Evolutionary conservation across 2,888 invertebrate species (phyloP).

Genomic region (Aplocera efformata): DNA sequence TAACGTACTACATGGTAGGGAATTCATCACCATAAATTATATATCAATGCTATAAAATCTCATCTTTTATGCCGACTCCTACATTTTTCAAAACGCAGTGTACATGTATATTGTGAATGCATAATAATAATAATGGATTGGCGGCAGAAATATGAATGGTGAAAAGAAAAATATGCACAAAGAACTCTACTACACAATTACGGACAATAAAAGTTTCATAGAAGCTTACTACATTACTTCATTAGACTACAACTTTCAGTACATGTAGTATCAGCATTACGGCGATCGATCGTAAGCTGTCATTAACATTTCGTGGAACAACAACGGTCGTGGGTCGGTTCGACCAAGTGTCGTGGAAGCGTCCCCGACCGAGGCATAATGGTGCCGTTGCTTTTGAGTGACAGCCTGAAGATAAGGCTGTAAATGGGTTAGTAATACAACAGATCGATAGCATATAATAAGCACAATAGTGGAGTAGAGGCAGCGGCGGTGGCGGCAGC

Average conservation of each 20-base stretch:
- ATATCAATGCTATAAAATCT: too few species aligned
- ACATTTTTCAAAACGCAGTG: too few species aligned
- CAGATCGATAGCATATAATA: conserved; percentile 28
- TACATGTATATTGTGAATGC: too few species aligned
- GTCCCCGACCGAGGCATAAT: conserved; percentile 11
- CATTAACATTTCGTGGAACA: conserved; percentile 28
- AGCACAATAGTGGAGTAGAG: conserved; percentile 25
- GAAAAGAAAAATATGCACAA: too few species aligned
- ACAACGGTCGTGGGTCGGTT: conserved; percentile 12
- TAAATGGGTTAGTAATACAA: conserved; percentile 22
- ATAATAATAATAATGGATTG: too few species aligned
- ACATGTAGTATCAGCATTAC: conserved; percentile 10
- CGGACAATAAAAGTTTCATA: too few species aligned
- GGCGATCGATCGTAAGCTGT: conserved; percentile 19
- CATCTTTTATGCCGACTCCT: too few species aligned
- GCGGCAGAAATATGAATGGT: too few species aligned
- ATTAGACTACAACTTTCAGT: conserved; percentile 3
- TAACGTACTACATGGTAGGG: too few species aligned
- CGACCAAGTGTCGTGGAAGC: conserved; percentile 13
- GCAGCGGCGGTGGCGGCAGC: conserved; percentile 40
- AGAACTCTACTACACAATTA: too few species aligned
- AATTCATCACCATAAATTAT: too few species aligned
- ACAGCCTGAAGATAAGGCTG: conserved; percentile 13
- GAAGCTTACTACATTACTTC: background rate
- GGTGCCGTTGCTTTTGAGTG: conserved; percentile 14